Percentiles rank a stretch among this genome's conserved stretches.
These are phyloP conservation scores for Rugalucina vietnamica DNA, from an alignment of 2,888 invertebrate species.

Conservation along the genomic window DNA sequence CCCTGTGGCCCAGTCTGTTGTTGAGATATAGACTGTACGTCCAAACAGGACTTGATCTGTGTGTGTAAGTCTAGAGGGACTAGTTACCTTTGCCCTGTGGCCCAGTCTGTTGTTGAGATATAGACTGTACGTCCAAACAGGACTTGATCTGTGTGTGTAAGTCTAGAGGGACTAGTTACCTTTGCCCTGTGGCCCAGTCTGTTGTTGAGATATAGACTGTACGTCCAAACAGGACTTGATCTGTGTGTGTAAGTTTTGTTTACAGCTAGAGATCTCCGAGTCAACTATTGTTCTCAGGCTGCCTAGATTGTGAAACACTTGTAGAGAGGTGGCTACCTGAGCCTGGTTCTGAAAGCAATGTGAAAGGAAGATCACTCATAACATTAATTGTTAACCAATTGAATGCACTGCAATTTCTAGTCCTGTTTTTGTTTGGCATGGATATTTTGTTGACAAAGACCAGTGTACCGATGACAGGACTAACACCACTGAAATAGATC, in stretches of 20 bases:
- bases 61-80: conserved; percentile 85
- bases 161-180: too few species aligned
- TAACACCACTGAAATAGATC: too few species aligned
- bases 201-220: conserved; percentile 69
- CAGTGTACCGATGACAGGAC: too few species aligned
- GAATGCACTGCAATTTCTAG: too few species aligned
- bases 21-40: conserved; percentile 78
- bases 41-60: conserved; percentile 85
- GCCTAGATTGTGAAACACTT: conserved; percentile 87
- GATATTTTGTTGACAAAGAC: too few species aligned
- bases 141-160: conserved; percentile 85
- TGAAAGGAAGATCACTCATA: too few species aligned
- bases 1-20: conserved; percentile 62
- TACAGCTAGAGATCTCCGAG: conserved; percentile 84
- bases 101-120: conserved; percentile 67
- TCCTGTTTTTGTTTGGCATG: too few species aligned
- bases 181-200: conserved; percentile 59
- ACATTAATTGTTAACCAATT: too few species aligned
- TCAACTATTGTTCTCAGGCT: conserved; percentile 84
- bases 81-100: conserved; percentile 55
- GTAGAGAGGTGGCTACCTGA: conserved; percentile 87
- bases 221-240: conserved; percentile 85
- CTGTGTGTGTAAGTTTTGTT: conserved; percentile 84
- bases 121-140: conserved; percentile 84
- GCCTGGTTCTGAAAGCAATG: conserved; percentile 82